These are phyloP conservation scores for Eueides isabella DNA, from an alignment of 1,140 invertebrate genomes.

Conservation along the genomic window DNA sequence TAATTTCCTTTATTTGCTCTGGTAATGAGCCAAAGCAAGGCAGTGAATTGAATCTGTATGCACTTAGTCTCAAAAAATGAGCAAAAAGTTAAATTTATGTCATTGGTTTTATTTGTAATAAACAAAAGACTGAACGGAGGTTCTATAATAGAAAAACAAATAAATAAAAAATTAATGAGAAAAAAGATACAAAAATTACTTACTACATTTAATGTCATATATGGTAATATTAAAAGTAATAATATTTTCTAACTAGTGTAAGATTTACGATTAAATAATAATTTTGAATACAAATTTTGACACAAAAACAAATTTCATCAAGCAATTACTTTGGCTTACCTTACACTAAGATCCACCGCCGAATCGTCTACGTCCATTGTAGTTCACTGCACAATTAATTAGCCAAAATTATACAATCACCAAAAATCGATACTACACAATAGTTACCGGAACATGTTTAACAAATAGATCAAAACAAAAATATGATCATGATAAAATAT, in stretches of 20 bases:
- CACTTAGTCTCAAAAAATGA: too few relatives aligned
- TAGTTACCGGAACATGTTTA: conserved; percentile 20
- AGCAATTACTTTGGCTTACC: conserved; percentile 76
- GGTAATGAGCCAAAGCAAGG: too few relatives aligned
- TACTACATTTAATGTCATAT: too few relatives aligned
- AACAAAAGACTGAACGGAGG: too few relatives aligned
- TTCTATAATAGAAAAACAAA: too few relatives aligned
- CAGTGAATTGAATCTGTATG: too few relatives aligned
- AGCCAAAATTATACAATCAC: conserved; percentile 56
- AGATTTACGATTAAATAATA: conserved; percentile 7
- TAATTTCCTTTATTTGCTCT: not conserved
- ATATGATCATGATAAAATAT: not conserved
- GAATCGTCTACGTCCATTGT: conserved; percentile 87
- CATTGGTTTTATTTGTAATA: not conserved
- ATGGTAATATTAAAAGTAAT: not conserved
- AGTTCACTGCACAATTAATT: conserved; percentile 54
- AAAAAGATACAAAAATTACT: too few relatives aligned
- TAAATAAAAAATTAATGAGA: too few relatives aligned
- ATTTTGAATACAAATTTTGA: conserved; percentile 7
- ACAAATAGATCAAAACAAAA: not conserved
- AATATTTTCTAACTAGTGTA: not conserved
- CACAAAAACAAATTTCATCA: not conserved
- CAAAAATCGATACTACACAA: conserved; percentile 59
- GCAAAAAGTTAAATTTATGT: not conserved
- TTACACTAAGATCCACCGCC: conserved; percentile 89